Conservation (phyloP, 2,888 invertebrate genomes). For the Maniola hyperantus region DNA sequence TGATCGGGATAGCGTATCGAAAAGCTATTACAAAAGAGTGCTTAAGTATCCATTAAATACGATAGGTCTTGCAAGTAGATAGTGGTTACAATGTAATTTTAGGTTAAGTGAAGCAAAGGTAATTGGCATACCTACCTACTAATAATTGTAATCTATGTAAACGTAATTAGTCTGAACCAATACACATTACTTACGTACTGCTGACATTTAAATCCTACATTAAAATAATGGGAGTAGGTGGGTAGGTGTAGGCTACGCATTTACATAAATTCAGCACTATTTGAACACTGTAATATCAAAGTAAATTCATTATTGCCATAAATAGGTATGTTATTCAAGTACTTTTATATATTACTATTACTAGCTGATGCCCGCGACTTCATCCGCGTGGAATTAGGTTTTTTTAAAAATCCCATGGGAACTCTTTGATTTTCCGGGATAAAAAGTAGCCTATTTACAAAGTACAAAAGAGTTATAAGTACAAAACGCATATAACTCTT, state of each 20-base stretch:
- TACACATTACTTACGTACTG: neutral
- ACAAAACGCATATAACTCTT: too few relatives aligned
- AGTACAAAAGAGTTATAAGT: too few relatives aligned
- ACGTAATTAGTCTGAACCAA: neutral
- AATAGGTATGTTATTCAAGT: too few relatives aligned
- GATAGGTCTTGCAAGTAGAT: slow-evolving; percentile 11
- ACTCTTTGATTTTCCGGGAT: too few relatives aligned
- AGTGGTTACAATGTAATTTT: slow-evolving; percentile 2
- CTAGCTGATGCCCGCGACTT: too few relatives aligned
- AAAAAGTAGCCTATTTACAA: too few relatives aligned
- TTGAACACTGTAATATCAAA: too few relatives aligned
- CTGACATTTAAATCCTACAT: neutral
- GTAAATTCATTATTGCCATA: too few relatives aligned
- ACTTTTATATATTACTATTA: too few relatives aligned
- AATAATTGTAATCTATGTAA: neutral
- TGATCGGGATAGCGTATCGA: slow-evolving; percentile 39
- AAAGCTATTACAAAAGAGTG: slow-evolving; percentile 39
- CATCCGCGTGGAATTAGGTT: too few relatives aligned
- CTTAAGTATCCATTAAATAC: slow-evolving; percentile 27
- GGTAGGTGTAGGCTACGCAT: too few relatives aligned
- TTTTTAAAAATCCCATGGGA: too few relatives aligned
- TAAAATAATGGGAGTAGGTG: neutral
- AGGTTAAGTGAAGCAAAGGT: slow-evolving; percentile 2
- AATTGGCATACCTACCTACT: slow-evolving; percentile 2
- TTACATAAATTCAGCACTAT: neutral